Evolutionary conservation across 2,797 vertebrate genomes (phyloP), one percentile per base, ranked within the genome.

Genomic region (Sebastes baramenuke): DNA sequence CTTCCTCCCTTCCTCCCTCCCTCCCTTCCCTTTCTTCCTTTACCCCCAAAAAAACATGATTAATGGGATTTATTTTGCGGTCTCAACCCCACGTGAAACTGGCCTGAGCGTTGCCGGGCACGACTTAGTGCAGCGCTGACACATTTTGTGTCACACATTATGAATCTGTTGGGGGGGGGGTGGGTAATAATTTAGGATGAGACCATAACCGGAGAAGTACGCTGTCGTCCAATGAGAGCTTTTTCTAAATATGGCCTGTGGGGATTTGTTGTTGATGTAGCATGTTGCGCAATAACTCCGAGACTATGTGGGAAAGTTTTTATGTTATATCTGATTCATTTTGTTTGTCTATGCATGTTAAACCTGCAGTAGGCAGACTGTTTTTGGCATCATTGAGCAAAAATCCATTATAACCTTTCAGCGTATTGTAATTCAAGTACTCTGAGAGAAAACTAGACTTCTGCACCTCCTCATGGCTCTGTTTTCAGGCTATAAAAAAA

Each of bases 41-140:
- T 72, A 25, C 59, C 1, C 1, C 30, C 27, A 2, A 12, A 85
- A 88, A 94, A 91, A 91, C 77, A 88, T 93, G 89, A 95, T 94
- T 91, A 93, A 95, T 86, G 89, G 87, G 88, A 88, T 93, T 94
- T 93, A 94, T 96, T 95, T 94, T 94, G 75, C 74, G 27, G 67
- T 75, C 71, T 85, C 85, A 76, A 73, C 81, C 80, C 70, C 65
- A 83, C 62, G 85, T 90, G 73, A 83, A 87, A 83, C 29, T 75
- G 85, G 79, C 81, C 81, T 85, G 74, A 87, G 68, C 27, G 12
- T 75, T 59, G 70, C 75, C n/a, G 80, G 76, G 78, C 77, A 69
- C 64, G 30, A 86, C 73, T 77, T 70, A 80, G 60, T 75, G 80
- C 74, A 91, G 75, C 55, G 66, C 80, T 89, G 88, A 94, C 87